Evolutionary conservation across 1,140 invertebrate species (phyloP), one percentile per base, ranked within the genome.

Genomic region (Leptopilina boulardi): DNA sequence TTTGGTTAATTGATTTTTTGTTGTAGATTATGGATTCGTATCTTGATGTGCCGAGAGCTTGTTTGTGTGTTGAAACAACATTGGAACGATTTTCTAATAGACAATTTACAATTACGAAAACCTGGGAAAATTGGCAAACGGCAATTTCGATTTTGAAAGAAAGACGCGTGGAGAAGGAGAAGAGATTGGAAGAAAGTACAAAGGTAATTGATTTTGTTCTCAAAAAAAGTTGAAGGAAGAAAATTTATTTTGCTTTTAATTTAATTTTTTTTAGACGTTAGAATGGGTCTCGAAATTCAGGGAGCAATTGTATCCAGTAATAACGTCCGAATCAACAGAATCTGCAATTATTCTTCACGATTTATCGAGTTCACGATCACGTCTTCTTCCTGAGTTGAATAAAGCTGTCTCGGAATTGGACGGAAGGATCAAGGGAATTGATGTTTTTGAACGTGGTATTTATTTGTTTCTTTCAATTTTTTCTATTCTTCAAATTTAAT

Each of bases 231-330:
- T 75, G 15, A 23, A 78, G 66, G 74, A 54, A 23, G 6, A 23
- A 19, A 56, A 23, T 56, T 5, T 26, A 66, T 15, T 82, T 83
- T 82, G 82, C n/a, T n/a, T n/a, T n/a, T n/a, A n/a, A n/a, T n/a
- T n/a, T n/a, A n/a, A n/a, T n/a, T n/a, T n/a, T 82, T 89, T 89
- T 0, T 88, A 96, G 95, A 95, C 94, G 30, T 93, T 96, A 79
- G 93, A 94, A 82, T 95, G 93, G 92, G 94, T 95, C 80, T 93
- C 94, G n/a, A 94, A 94, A 88, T 92, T 96, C 82, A 94, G 95
- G 83, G 92, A 93, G 72, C 94, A 95, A 79, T 89, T 97, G 75
- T 97, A 96, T 92, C 96, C 96, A 15, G 92, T 96, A 19, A 93
- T 97, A 75, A 94, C 93, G 54, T 93, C 93, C 38, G 91, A 93